Percentiles rank a stretch among this genome's conserved stretches.
Evolutionary conservation across 2,797 vertebrate genomes (phyloP).

Genomic region (Lates japonicus): DNA sequence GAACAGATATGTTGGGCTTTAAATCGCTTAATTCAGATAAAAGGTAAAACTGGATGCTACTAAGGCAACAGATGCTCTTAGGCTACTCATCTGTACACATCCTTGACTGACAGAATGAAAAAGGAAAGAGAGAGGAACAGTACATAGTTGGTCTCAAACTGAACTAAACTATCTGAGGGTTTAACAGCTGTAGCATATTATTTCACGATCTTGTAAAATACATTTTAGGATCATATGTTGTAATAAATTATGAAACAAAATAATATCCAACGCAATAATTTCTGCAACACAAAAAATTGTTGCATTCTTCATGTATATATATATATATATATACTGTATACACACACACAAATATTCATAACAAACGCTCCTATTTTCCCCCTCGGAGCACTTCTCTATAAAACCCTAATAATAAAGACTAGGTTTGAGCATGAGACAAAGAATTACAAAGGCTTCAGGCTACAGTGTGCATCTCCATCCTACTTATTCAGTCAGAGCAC

Average conservation of each 20-base stretch:
- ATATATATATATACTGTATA: too few relatives aligned
- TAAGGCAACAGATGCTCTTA: not conserved
- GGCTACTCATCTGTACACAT: not conserved
- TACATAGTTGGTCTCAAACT: not conserved
- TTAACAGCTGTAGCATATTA: slow-evolving; percentile 5
- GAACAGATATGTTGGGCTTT: not conserved
- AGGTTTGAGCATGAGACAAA: slow-evolving; percentile 33
- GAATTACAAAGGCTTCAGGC: slow-evolving; percentile 31
- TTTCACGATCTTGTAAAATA: not conserved
- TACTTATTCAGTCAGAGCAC: slow-evolving; percentile 39
- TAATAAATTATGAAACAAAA: slow-evolving; percentile 17
- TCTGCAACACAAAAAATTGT: slow-evolving; percentile 16
- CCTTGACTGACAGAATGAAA: not conserved
- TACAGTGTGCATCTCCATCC: slow-evolving; percentile 24
- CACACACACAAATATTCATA: slow-evolving; percentile 30
- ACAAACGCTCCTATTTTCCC: slow-evolving; percentile 36
- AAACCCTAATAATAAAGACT: slow-evolving; percentile 56
- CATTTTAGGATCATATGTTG: slow-evolving; percentile 5
- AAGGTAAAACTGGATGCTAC: not conserved
- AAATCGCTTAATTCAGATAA: not conserved
- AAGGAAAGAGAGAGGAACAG: not conserved
- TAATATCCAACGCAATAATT: slow-evolving; percentile 8
- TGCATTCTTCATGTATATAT: slow-evolving; percentile 38
- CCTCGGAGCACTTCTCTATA: slow-evolving; percentile 14
- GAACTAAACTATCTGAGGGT: not conserved